These are phyloP conservation scores for Falcunculus frontatus DNA, from an alignment of 2,113 vertebrate species.

Conservation along the genomic window DNA sequence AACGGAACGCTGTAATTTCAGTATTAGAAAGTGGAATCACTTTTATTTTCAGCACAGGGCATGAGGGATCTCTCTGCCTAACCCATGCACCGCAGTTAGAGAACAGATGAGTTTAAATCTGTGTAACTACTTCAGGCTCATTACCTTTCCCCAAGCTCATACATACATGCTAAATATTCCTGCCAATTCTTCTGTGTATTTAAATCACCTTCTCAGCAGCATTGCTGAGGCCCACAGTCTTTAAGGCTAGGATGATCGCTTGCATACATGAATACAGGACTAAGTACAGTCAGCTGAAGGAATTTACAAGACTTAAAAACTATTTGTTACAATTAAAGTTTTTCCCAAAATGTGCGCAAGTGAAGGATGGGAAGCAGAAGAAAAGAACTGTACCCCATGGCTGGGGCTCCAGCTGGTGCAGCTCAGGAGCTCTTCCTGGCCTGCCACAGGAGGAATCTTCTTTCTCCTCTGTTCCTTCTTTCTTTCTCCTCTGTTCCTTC, in stretches of 20 bases:
- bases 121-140: background rate
- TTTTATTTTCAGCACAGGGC: background rate
- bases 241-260: background rate
- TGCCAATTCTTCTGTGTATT: rapidly evolving
- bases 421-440: background rate
- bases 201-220: background rate
- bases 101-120: background rate
- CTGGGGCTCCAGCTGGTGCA: background rate
- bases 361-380: background rate
- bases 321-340: background rate
- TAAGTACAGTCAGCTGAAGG: background rate
- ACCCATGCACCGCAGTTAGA: rapidly evolving
- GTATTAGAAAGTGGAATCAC: background rate
- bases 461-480: too few species aligned
- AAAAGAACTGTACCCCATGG: background rate
- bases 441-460: background rate
- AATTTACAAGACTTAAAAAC: background rate
- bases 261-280: background rate
- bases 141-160: background rate
- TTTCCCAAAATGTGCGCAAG: background rate
- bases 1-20: rapidly evolving
- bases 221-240: background rate
- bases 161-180: background rate
- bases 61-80: background rate
- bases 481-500: background rate